Evolutionary conservation across 2,113 vertebrate genomes (phyloP).

Genomic region (Phycodurus eques): DNA sequence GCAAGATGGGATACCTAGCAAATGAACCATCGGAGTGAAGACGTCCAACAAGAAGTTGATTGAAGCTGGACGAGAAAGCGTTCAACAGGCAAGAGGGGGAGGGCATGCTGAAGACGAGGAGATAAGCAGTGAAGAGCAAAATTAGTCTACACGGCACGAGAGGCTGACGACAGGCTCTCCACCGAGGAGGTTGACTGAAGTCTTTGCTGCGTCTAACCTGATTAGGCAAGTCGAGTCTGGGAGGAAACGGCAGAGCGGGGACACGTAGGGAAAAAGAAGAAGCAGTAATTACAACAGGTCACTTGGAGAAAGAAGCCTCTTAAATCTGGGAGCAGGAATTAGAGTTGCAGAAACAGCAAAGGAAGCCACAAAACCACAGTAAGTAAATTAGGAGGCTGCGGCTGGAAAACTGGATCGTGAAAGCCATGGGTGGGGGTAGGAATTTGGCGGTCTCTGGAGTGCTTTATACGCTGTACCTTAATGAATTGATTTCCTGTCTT

Average conservation of each 20-base stretch:
- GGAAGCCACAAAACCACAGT: constrained; percentile 70
- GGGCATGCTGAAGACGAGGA: constrained; percentile 25
- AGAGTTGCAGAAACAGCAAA: constrained; percentile 54
- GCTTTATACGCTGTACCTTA: constrained; percentile 61
- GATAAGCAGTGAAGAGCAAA: constrained; percentile 50
- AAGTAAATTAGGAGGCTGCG: constrained; percentile 67
- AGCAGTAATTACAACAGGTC: constrained; percentile 57
- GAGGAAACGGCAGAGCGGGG: constrained; percentile 27
- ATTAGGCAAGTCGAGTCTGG: constrained; percentile 55
- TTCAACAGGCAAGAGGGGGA: constrained; percentile 21
- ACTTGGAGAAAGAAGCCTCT: constrained; percentile 55
- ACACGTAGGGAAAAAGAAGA: constrained; percentile 7
- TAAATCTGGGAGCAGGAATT: constrained; percentile 65
- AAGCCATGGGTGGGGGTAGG: constrained; percentile 37
- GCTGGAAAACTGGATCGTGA: constrained; percentile 61
- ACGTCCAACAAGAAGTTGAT: constrained; percentile 48
- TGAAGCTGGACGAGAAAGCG: constrained; percentile 35
- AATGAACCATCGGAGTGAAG: constrained; percentile 54
- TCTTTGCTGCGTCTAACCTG: constrained; percentile 70
- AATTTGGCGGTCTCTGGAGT: constrained; percentile 55
- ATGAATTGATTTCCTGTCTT: constrained; percentile 68
- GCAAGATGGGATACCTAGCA: constrained; percentile 29
- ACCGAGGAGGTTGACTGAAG: constrained; percentile 64
- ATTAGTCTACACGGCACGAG: constrained; percentile 45
- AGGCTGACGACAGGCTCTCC: constrained; percentile 60